Conservation (phyloP, 2,888 invertebrate species). For the Melolontha melolontha region DNA sequence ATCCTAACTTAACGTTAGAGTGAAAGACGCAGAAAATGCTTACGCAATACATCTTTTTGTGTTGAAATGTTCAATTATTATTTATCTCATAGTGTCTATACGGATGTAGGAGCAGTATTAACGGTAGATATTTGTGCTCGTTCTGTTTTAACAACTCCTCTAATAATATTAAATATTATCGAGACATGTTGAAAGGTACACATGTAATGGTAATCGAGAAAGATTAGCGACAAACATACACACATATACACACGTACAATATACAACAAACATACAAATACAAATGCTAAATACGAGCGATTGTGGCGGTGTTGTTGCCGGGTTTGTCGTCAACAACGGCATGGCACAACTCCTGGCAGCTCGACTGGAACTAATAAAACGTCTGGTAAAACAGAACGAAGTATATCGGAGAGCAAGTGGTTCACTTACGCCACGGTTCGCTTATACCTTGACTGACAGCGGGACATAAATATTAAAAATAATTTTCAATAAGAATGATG, state of each 20-base stretch:
- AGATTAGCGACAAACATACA: constrained; percentile 46
- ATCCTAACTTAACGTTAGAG: too few relatives aligned
- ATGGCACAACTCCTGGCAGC: constrained; percentile 38
- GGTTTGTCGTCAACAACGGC: constrained; percentile 41
- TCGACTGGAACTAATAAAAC: constrained; percentile 55
- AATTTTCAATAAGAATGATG: constrained; percentile 56
- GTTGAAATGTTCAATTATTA: too few relatives aligned
- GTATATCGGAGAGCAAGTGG: not conserved
- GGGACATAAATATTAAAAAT: constrained; percentile 60
- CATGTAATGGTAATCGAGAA: constrained; percentile 49
- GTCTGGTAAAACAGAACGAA: constrained; percentile 45
- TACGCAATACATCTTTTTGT: too few relatives aligned
- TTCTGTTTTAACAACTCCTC: constrained; percentile 38
- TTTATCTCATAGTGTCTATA: too few relatives aligned
- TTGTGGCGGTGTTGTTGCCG: constrained; percentile 41
- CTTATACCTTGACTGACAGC: constrained; percentile 50
- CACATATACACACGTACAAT: not conserved
- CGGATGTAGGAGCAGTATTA: too few relatives aligned
- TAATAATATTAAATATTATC: constrained; percentile 46
- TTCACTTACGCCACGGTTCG: not conserved
- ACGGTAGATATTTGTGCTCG: constrained; percentile 6
- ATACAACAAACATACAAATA: constrained; percentile 13
- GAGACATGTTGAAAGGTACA: constrained; percentile 47
- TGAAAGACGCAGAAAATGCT: too few relatives aligned
- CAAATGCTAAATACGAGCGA: constrained; percentile 15